Conservation (phyloP, 2,888 invertebrate species). For the Limnephilus rhombicus region DNA sequence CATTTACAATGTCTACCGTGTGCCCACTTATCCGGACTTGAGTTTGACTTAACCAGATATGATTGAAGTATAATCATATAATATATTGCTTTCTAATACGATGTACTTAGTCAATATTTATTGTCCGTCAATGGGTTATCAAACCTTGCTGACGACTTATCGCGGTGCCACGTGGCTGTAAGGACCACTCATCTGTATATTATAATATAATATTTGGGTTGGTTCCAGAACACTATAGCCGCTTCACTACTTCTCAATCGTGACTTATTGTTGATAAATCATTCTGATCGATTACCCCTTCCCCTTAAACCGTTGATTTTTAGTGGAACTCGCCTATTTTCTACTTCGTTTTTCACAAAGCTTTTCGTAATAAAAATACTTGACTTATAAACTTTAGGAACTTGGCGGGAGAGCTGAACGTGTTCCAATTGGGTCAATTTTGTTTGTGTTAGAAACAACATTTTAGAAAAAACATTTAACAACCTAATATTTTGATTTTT, state of each 20-base stretch:
- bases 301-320: not conserved
- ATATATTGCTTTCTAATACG: not conserved
- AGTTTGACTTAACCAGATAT: not conserved
- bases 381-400: too few relatives aligned
- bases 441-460: too few relatives aligned
- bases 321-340: not conserved
- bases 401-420: too few relatives aligned
- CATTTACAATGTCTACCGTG: not conserved
- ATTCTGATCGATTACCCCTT: not conserved
- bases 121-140: not conserved
- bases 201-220: not conserved
- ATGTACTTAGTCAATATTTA: not conserved
- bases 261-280: not conserved
- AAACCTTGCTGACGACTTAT: not conserved
- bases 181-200: not conserved
- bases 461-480: too few relatives aligned
- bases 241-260: not conserved
- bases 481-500: too few relatives aligned
- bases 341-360: not conserved
- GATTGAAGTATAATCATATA: not conserved
- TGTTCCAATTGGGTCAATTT: too few relatives aligned
- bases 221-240: not conserved
- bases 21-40: too few relatives aligned
- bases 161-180: not conserved
- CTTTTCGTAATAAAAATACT: not conserved